A percentile compares a stretch with the other conserved stretches of the same genome.
These are phyloP conservation scores for Cheiracanthium punctorium DNA, from an alignment of 2,888 invertebrate species.

Conservation along the genomic window DNA sequence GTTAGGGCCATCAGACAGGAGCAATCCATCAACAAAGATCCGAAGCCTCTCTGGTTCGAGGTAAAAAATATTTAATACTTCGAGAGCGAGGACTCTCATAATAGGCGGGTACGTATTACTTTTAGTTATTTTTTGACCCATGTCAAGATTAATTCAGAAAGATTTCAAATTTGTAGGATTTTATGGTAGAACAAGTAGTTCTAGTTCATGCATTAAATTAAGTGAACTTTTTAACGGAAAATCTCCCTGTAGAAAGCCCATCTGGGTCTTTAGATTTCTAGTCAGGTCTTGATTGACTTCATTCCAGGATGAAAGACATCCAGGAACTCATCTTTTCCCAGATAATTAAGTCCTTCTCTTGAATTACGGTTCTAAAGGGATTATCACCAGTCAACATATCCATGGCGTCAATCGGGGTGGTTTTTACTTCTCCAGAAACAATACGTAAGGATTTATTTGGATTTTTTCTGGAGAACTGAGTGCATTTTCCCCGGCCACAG, in stretches of 20 bases:
- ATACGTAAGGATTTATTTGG: not conserved
- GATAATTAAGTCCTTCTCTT: not conserved
- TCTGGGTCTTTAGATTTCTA: too few species aligned
- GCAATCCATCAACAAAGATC: not conserved
- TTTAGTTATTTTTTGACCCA: too few species aligned
- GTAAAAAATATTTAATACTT: not conserved
- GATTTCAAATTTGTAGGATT: too few species aligned
- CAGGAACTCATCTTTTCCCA: not conserved
- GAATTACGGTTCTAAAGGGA: not conserved
- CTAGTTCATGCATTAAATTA: too few species aligned
- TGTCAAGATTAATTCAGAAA: too few species aligned
- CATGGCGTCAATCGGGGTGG: not conserved
- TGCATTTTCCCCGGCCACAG: not conserved
- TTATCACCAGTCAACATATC: not conserved
- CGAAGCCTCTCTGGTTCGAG: not conserved
- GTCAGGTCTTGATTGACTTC: not conserved
- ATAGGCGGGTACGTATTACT: too few species aligned
- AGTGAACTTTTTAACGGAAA: too few species aligned
- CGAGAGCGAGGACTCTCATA: not conserved
- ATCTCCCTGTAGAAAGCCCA: too few species aligned
- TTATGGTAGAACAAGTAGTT: too few species aligned
- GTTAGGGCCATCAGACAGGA: not conserved
- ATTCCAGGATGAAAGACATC: not conserved
- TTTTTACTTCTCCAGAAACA: not conserved
- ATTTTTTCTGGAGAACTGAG: not conserved